phyloP scores from a whole-genome alignment of 2,888 invertebrate genomes.

The Ormyrus nitidulus region DNA sequence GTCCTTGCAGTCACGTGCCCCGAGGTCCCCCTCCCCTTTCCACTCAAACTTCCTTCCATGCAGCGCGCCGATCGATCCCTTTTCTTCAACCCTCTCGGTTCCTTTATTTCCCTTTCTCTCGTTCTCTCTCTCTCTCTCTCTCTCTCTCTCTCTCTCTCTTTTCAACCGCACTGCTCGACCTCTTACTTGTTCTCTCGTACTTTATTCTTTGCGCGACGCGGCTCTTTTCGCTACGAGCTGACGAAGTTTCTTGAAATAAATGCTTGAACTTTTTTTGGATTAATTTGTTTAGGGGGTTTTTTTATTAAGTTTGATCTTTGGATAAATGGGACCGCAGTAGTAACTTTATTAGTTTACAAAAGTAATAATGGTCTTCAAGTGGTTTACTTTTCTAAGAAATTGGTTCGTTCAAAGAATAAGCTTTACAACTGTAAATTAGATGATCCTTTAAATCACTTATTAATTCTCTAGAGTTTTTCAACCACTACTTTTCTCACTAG shows the following conservation, averaged over 20 bases:
- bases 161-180: not conserved
- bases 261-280: too few species aligned
- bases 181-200: constrained; percentile 3
- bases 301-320: too few species aligned
- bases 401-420: too few species aligned
- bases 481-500: too few species aligned
- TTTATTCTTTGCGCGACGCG: not conserved
- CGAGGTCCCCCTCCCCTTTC: constrained; percentile 26
- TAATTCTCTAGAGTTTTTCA: too few species aligned
- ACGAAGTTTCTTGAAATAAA: not conserved
- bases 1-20: constrained; percentile 57
- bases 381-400: too few species aligned
- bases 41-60: constrained; percentile 47
- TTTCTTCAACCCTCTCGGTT: constrained; percentile 52
- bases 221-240: constrained; percentile 20
- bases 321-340: too few species aligned
- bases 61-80: constrained; percentile 44
- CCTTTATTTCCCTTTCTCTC: constrained; percentile 14
- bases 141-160: not conserved
- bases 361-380: too few species aligned
- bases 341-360: too few species aligned
- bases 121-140: not conserved
- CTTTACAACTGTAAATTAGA: too few species aligned
- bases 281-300: too few species aligned
- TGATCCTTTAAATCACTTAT: too few species aligned